These are phyloP conservation scores for Oryzias curvinotus DNA, from an alignment of 2,113 vertebrate genomes.

Conservation along the genomic window DNA sequence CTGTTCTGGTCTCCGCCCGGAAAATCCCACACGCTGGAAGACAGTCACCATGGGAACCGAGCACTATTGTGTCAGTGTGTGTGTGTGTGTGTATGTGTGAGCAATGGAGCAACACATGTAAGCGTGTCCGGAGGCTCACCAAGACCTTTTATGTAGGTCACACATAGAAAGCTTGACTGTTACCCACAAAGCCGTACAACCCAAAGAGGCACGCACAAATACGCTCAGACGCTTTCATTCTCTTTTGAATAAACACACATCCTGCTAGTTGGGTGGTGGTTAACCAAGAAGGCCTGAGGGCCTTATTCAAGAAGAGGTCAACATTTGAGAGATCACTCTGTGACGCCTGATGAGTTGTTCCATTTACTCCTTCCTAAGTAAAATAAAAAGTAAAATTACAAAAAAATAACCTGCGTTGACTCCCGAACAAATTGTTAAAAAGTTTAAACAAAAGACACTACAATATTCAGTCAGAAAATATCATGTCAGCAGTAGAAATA, in stretches of 20 bases:
- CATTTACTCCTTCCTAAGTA: constrained; percentile 5
- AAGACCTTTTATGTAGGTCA: constrained; percentile 64
- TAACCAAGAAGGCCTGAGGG: constrained; percentile 58
- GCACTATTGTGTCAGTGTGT: constrained; percentile 28
- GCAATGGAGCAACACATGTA: constrained; percentile 15
- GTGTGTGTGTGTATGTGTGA: constrained; percentile 28
- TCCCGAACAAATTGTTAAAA: too few relatives aligned
- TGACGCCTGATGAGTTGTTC: background rate
- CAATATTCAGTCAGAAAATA: too few relatives aligned
- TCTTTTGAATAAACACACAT: constrained; percentile 9
- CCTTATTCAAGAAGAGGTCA: constrained; percentile 47
- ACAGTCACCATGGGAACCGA: constrained; percentile 62
- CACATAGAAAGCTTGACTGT: constrained; percentile 45
- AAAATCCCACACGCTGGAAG: constrained; percentile 65
- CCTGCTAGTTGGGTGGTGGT: constrained; percentile 48
- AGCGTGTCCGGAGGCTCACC: constrained; percentile 44
- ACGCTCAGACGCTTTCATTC: background rate
- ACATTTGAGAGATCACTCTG: constrained; percentile 47
- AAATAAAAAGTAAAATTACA: constrained; percentile 1
- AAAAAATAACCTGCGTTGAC: background rate
- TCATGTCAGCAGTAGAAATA: too few relatives aligned
- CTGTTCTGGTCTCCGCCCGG: constrained; percentile 56
- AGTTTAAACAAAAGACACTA: too few relatives aligned
- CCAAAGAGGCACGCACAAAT: constrained; percentile 5
- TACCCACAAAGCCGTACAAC: constrained; percentile 24